Conservation (phyloP, 2,888 invertebrate species). For the Myathropa florea region DNA sequence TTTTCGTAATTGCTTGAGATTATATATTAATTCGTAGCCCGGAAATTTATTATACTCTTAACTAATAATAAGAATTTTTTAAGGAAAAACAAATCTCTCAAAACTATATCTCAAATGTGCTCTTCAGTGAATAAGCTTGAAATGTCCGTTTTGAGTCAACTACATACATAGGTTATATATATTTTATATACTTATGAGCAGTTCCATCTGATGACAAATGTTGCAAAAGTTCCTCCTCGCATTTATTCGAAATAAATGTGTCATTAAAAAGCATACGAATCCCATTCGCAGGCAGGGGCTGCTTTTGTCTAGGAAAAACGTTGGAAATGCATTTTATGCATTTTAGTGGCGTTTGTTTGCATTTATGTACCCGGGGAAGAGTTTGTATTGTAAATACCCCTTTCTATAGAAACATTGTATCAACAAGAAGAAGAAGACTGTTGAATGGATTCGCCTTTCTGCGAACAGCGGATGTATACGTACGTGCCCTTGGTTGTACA, state of each 20-base stretch:
- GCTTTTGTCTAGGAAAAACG: neutral
- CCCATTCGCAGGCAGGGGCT: neutral
- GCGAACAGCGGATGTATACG: too few relatives aligned
- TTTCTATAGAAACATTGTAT: neutral
- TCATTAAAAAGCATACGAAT: neutral
- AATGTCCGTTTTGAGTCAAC: neutral
- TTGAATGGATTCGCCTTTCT: too few relatives aligned
- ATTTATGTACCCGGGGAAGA: neutral
- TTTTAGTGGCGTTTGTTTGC: neutral
- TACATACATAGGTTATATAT: too few relatives aligned
- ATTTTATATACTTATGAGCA: neutral
- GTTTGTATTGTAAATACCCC: too few relatives aligned
- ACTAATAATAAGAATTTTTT: too few relatives aligned
- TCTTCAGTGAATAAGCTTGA: neutral
- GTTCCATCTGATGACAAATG: neutral
- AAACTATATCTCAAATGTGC: too few relatives aligned
- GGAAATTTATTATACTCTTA: too few relatives aligned
- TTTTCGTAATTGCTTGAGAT: too few relatives aligned
- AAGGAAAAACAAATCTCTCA: too few relatives aligned
- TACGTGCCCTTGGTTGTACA: too few relatives aligned
- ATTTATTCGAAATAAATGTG: neutral
- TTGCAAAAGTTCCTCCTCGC: neutral
- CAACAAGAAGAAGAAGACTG: too few relatives aligned
- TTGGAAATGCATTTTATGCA: neutral
- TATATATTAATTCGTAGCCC: too few relatives aligned